Evolutionary conservation across 2,113 vertebrate genomes (phyloP).

Genomic region (Embiotoca jacksoni): DNA sequence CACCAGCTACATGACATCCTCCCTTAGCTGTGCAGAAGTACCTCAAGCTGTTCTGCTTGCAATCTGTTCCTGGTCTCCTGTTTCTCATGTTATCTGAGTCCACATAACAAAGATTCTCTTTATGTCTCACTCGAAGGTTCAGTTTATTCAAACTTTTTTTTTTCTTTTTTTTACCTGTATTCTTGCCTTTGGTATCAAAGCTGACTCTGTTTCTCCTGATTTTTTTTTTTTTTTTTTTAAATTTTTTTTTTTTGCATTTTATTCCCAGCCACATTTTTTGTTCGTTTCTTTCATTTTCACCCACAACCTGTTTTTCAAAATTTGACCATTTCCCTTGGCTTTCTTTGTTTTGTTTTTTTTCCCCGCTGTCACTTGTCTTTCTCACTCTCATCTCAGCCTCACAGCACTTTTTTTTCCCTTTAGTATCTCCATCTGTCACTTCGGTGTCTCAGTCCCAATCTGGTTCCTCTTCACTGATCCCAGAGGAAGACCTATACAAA

Average conservation of each 20-base stretch:
- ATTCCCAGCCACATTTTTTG: conserved; percentile 12
- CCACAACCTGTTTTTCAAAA: conserved; percentile 23
- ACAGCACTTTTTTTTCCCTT: conserved; percentile 37
- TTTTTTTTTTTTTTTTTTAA: not conserved
- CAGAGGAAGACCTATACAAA: conserved; percentile 63
- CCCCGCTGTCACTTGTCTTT: conserved; percentile 32
- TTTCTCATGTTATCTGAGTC: conserved; percentile 56
- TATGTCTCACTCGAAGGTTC: conserved; percentile 38
- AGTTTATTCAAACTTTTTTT: conserved; percentile 4
- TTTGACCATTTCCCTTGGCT: conserved; percentile 36
- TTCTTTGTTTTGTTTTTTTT: conserved; percentile 24
- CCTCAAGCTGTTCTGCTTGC: conserved; percentile 76
- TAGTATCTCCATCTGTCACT: conserved; percentile 67
- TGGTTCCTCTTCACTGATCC: conserved; percentile 54
- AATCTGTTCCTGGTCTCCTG: conserved; percentile 71
- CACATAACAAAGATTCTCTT: conserved; percentile 58
- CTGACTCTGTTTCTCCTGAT: not conserved
- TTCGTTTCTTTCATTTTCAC: conserved; percentile 17
- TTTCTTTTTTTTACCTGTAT: conserved; percentile 18
- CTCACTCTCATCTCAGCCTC: conserved; percentile 46
- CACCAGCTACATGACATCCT: conserved; percentile 67
- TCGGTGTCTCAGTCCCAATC: conserved; percentile 62
- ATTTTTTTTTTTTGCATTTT: not conserved
- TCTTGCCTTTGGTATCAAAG: conserved; percentile 24
- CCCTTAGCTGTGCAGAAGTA: conserved; percentile 66